Base-by-base conservation (phyloP, 2,797 vertebrate genomes). In the Vespertilio murinus region DNA sequence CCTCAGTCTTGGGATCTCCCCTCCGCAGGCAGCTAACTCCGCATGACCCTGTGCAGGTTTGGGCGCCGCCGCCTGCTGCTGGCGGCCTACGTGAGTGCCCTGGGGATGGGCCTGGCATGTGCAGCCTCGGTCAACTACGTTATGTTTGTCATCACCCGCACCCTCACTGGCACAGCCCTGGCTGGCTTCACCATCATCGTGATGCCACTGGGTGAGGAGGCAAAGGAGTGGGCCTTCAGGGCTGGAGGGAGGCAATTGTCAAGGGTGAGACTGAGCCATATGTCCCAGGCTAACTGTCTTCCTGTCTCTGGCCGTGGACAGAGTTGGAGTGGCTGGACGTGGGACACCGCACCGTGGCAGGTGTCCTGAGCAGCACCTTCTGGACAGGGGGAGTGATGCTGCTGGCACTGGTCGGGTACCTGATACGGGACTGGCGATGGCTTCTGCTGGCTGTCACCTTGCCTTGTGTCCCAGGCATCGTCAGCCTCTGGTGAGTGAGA, bases 261-360 rank as follows among this genome's bases (percentile, higher is more conserved):
- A 54, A 71, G 59, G 40, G 56, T 18, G 49, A 81, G 56, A 42
- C 2, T 42, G 38, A 84, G 70, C 16, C 38, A 11, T n/a, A 14
- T 20, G 35, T 22, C n/a, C 61, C 91, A 65, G 17, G 45, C 90
- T 93, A 30, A 92, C 87, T 42, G 52, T 93, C 64, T 88, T 70
- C 65, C 74, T 70, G 22, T 91, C 69, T 92, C 73, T 1, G 88
- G 45, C 38, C 67, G 30, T 28, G 92, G 84, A 49, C 23, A 99
- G 99, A 98, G 69, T 83, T 99, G 82, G 99, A 99, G 96, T 99
- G 99, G 99, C 98, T 98, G 8, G 99, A 99, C 1, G 64, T 98
- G 87, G 95, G 98, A 78, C 99, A 99, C 91, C 98, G 98, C 11
- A 99, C 98, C 0, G 97, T 99, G 85, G 97, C 97, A 0, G 98